Base-by-base conservation (phyloP, 2,888 invertebrate genomes). In the Gortyna flavago region DNA sequence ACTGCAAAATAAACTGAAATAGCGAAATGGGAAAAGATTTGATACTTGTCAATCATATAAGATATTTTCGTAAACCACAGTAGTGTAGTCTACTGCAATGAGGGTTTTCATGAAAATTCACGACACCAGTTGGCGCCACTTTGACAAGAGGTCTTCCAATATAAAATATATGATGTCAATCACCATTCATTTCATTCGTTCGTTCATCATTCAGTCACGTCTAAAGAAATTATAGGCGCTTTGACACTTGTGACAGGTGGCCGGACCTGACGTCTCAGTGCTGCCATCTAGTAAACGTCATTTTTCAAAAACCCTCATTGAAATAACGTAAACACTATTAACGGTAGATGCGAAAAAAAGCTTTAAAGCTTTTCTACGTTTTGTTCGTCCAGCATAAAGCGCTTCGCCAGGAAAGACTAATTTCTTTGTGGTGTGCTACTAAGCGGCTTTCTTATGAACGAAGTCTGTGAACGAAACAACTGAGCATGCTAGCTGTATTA, bases 251-350 rank as follows among this genome's bases (percentile, higher is more conserved):
- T n/a, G n/a, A n/a, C n/a, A n/a, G n/a, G n/a, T n/a, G n/a, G n/a
- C n/a, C n/a, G n/a, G n/a, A n/a, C n/a, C n/a, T n/a, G n/a, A n/a
- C n/a, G n/a, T n/a, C n/a, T n/a, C n/a, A n/a, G n/a, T n/a, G n/a
- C n/a, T n/a, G n/a, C n/a, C n/a, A n/a, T n/a, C n/a, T n/a, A n/a
- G n/a, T n/a, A n/a, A n/a, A n/a, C n/a, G n/a, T n/a, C n/a, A n/a
- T n/a, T n/a, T n/a, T n/a, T n/a, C n/a, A n/a, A n/a, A n/a, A n/a
- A n/a, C n/a, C n/a, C n/a, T n/a, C n/a, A n/a, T 48, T 38, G 38
- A 48, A 54, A n/a, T 72, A 44, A 54, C 25, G 25, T 81, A 79
- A 81, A 82, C 82, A 75, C 54, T 38, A 44, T 38, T 81, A 81
- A 35, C n/a, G 0, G 8, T 54, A 61, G 35, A 67, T n/a, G 54